Base-by-base conservation (phyloP, 2,797 vertebrate genomes). In the Ctenopoma multispine region DNA sequence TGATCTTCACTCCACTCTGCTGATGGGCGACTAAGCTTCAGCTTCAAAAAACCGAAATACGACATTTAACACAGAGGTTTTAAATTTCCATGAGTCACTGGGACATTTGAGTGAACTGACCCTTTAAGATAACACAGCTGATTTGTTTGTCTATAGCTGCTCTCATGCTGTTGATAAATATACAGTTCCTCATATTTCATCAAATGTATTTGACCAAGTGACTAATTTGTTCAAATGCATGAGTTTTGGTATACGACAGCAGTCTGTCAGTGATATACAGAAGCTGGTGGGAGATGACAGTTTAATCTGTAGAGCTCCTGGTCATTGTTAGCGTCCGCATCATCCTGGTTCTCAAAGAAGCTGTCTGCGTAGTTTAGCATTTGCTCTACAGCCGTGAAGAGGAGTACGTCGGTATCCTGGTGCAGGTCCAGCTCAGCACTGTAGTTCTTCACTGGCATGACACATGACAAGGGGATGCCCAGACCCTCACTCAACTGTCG, bases 401-500 rank as follows among this genome's bases (percentile, higher is more conserved):
- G 85, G 75, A 94, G 83, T 27, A 93, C 87, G 85, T 95, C 93
- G 40, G 81, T 77, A 65, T 90, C 59, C 36, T 64, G 56, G 44
- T 90, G 89, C 80, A 94, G 85, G 24, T 93, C 90, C 82, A 95
- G 67, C 74, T 91, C 92, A 31, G 85, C 81, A 24, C 83, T 90
- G 83, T 94, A 94, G 87, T 93, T 95, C 87, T 93, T 94, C 85
- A 95, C 90, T 9, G 94, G 94, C 36, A 95, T 46, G 61, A 95
- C 86, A 53, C 86, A 90, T 76, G 76, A 84, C 83, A 94, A 62
- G 31, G 92, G 92, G 77, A 95, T 91, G 27, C 94, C 93, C 80
- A 95, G 85, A 57, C 49, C 76, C 59, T 80, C 70, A 38, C 87
- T 93, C 81, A 92, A 63, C 82, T 95, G 83, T 40, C 74, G 74